Evolutionary conservation across 2,113 vertebrate genomes (phyloP).

Genomic region (Xiphophorus maculatus): DNA sequence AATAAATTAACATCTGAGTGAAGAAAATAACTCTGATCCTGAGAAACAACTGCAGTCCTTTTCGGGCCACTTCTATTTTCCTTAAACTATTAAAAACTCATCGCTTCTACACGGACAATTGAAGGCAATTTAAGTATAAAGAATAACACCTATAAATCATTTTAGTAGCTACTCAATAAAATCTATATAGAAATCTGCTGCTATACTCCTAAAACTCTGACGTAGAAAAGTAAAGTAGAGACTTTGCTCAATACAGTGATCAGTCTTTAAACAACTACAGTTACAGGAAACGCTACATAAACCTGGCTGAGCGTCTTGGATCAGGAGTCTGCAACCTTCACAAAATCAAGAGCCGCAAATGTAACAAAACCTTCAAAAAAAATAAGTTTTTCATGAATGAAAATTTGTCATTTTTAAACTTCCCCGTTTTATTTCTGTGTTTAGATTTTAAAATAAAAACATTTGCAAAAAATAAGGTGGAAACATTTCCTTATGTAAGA

Average conservation of each 20-base stretch:
- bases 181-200: conserved; percentile 59
- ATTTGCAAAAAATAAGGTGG: too few relatives aligned
- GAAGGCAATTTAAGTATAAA: conserved; percentile 24
- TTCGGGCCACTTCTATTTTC: conserved; percentile 6
- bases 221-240: conserved; percentile 63
- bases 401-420: too few relatives aligned
- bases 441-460: too few relatives aligned
- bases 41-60: conserved; percentile 7
- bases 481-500: too few relatives aligned
- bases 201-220: conserved; percentile 52
- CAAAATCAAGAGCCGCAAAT: too few relatives aligned
- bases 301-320: not conserved
- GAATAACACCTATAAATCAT: conserved; percentile 43
- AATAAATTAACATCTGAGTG: conserved; percentile 71
- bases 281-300: not conserved
- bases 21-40: conserved; percentile 4
- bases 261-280: not conserved
- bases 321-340: too few relatives aligned
- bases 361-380: too few relatives aligned
- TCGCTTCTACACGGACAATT: conserved; percentile 11
- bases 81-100: conserved; percentile 28
- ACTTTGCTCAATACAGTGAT: conserved; percentile 61
- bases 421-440: too few relatives aligned
- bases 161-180: conserved; percentile 44
- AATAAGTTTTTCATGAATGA: too few relatives aligned